phyloP scores from a whole-genome alignment of 1,140 invertebrate species.

The Musca vetustissima region DNA sequence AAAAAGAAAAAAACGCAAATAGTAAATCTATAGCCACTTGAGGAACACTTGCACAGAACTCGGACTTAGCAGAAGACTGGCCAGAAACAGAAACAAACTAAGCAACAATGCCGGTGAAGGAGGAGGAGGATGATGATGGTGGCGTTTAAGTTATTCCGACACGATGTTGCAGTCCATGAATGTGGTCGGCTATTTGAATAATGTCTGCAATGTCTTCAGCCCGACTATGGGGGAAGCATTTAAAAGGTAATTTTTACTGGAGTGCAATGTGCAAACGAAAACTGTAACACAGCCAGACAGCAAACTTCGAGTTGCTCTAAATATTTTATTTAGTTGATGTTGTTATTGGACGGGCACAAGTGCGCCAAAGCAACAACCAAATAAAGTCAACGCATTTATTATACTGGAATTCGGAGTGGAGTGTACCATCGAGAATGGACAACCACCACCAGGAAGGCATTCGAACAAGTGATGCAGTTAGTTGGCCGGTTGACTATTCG shows the following conservation, averaged over 20 bases:
- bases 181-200: constrained; percentile 12
- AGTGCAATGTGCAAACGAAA: not conserved
- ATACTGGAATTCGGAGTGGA: too few species aligned
- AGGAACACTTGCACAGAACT: constrained; percentile 10
- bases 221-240: constrained; percentile 17
- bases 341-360: constrained; percentile 16
- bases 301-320: constrained; percentile 15
- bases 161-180: too few species aligned
- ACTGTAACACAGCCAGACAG: not conserved
- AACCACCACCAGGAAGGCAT: too few species aligned
- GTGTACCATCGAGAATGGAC: too few species aligned
- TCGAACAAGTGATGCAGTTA: too few species aligned
- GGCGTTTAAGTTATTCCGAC: too few species aligned
- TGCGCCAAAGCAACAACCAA: constrained; percentile 20
- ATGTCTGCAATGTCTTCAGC: constrained; percentile 9
- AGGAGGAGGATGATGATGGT: too few species aligned
- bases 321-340: constrained; percentile 1
- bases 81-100: not conserved
- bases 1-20: too few species aligned
- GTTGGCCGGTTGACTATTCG: too few species aligned
- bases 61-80: too few species aligned
- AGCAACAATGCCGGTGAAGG: not conserved
- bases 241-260: constrained; percentile 10
- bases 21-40: too few species aligned
- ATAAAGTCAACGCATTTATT: constrained; percentile 17